Evolutionary conservation across 1,140 invertebrate species (phyloP).

Genomic region (Musca domestica): DNA sequence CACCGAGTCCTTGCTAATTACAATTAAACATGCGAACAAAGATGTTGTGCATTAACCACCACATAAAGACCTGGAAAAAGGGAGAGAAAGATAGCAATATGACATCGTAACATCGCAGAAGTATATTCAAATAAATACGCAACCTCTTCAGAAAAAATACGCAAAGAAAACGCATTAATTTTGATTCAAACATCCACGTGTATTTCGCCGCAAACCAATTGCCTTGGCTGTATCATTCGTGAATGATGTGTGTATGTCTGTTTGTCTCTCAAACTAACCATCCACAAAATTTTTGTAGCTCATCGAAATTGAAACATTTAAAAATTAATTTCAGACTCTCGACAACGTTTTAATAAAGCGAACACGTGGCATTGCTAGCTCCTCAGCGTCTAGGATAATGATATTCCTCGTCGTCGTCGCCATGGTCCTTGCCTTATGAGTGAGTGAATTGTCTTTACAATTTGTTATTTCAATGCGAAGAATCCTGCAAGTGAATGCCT

Average conservation of each 20-base stretch:
- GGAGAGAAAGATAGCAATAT: background rate
- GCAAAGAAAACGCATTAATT: conserved; percentile 15
- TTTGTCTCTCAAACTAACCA: no score
- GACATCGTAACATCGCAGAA: no score
- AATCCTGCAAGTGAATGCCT: no score
- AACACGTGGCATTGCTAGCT: conserved; percentile 27
- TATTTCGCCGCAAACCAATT: no score
- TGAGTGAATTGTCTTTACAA: no score
- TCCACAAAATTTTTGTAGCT: background rate
- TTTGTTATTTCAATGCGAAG: no score
- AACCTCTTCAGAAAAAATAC: background rate
- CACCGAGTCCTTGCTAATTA: conserved; percentile 44
- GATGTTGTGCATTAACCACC: background rate
- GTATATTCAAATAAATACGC: background rate
- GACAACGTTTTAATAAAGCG: conserved; percentile 40
- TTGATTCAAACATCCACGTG: background rate
- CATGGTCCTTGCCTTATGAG: no score
- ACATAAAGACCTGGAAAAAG: background rate
- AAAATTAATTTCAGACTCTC: conserved; percentile 31
- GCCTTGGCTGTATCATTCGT: no score
- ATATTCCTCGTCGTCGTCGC: no score
- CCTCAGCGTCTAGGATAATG: background rate
- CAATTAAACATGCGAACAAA: conserved; percentile 52
- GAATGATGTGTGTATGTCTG: background rate
- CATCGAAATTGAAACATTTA: conserved; percentile 20